A percentile compares a stretch with the other conserved stretches of the same genome.
Conservation (phyloP, 2,113 vertebrate genomes). For the Hippocampus guttulatus region DNA sequence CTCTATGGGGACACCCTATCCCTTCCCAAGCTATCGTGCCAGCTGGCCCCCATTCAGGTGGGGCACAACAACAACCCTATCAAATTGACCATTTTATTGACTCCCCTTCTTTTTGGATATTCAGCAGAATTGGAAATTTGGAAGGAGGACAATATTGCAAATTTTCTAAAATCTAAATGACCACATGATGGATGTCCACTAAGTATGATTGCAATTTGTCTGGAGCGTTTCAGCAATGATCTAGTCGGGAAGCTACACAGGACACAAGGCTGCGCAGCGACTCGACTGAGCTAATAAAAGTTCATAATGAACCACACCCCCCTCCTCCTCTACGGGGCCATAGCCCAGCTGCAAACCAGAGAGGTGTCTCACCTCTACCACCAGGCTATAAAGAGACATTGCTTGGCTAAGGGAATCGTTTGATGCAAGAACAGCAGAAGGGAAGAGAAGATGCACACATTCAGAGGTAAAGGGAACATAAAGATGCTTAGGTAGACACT, state of each 20-base stretch:
- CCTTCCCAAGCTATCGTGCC: neutral
- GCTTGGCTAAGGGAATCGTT: constrained; percentile 9
- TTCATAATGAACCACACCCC: neutral
- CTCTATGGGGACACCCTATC: neutral
- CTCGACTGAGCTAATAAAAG: neutral
- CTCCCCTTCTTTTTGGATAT: no score
- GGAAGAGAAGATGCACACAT: neutral
- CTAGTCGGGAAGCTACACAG: neutral
- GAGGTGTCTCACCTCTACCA: constrained; percentile 10
- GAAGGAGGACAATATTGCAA: neutral
- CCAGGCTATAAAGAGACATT: constrained; percentile 47
- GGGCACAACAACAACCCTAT: neutral
- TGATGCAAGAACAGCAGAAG: neutral
- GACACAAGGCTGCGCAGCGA: neutral
- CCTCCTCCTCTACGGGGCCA: neutral
- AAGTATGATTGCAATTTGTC: neutral
- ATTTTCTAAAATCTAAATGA: neutral
- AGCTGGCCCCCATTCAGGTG: constrained; percentile 31
- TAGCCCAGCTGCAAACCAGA: constrained; percentile 13
- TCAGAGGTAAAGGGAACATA: constrained; percentile 2
- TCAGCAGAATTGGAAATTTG: neutral
- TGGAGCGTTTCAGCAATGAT: neutral
- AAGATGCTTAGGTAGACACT: neutral
- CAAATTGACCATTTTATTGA: constrained; percentile 2
- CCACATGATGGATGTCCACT: neutral